Percentiles rank a stretch among this genome's conserved stretches.
These are phyloP conservation scores for Pipistrellus pygmaeus DNA, from an alignment of 2,797 vertebrate species.

Conservation along the genomic window DNA sequence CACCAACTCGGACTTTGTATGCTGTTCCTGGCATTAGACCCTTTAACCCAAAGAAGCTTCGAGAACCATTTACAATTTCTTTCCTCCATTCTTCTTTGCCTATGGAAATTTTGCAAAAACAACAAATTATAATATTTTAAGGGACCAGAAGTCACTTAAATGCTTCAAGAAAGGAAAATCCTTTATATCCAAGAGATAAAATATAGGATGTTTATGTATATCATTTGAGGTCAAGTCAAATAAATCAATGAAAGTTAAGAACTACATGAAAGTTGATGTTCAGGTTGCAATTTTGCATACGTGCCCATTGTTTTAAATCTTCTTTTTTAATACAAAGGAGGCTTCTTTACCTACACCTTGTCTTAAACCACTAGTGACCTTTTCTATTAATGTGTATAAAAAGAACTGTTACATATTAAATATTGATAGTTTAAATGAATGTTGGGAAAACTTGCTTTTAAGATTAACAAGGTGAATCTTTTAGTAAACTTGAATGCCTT, in stretches of 20 bases:
- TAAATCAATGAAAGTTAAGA: constrained; percentile 45
- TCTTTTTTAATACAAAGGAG: constrained; percentile 46
- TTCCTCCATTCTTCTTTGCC: constrained; percentile 96
- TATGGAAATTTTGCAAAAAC: constrained; percentile 93
- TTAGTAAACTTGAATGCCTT: constrained; percentile 31
- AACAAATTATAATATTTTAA: constrained; percentile 88
- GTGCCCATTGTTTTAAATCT: not conserved
- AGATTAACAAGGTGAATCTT: constrained; percentile 47
- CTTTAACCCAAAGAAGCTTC: constrained; percentile 94
- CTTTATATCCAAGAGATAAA: constrained; percentile 75
- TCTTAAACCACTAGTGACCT: constrained; percentile 8
- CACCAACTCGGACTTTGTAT: constrained; percentile 96
- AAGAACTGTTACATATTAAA: constrained; percentile 48
- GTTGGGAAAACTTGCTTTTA: constrained; percentile 34
- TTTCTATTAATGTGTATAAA: constrained; percentile 16
- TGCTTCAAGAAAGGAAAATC: constrained; percentile 80
- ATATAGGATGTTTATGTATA: constrained; percentile 42
- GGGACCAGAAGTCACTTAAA: constrained; percentile 77
- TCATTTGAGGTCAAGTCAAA: constrained; percentile 55
- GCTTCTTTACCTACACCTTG: not conserved
- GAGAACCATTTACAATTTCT: constrained; percentile 96
- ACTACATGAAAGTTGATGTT: not conserved
- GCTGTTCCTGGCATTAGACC: constrained; percentile 95
- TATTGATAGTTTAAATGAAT: not conserved
- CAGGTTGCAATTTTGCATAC: not conserved